Conservation (phyloP, 2,888 invertebrate genomes). For the Flexamia atlantica region DNA sequence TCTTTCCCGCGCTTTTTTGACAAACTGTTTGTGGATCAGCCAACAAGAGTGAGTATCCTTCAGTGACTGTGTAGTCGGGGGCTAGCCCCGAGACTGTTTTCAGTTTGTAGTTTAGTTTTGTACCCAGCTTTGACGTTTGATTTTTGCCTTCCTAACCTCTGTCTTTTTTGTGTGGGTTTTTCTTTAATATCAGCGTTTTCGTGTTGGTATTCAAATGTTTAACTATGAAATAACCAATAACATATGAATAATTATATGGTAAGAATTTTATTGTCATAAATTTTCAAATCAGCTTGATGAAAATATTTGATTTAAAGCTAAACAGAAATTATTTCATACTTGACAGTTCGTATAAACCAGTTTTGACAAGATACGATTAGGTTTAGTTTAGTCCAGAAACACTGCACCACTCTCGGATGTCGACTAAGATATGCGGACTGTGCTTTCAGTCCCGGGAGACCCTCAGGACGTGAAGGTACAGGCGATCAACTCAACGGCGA, state of each 20-base stretch:
- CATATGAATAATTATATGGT: neutral
- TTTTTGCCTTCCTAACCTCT: constrained; percentile 56
- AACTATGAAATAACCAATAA: neutral
- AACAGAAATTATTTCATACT: no score
- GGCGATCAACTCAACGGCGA: constrained; percentile 96
- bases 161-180: constrained; percentile 49
- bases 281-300: neutral
- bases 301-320: no score
- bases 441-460: constrained; percentile 95
- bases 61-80: constrained; percentile 64
- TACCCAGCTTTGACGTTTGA: constrained; percentile 57
- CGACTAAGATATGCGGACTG: constrained; percentile 64
- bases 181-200: constrained; percentile 33
- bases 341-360: no score
- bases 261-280: constrained; percentile 7
- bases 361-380: no score
- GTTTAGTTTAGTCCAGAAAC: constrained; percentile 29
- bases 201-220: constrained; percentile 70
- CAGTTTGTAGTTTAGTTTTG: constrained; percentile 60
- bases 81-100: constrained; percentile 62
- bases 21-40: constrained; percentile 64
- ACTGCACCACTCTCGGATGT: neutral
- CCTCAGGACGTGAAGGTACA: constrained; percentile 94
- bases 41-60: constrained; percentile 67
- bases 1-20: constrained; percentile 65